phyloP scores from a whole-genome alignment of 2,888 invertebrate genomes.

The Pammene aurita region DNA sequence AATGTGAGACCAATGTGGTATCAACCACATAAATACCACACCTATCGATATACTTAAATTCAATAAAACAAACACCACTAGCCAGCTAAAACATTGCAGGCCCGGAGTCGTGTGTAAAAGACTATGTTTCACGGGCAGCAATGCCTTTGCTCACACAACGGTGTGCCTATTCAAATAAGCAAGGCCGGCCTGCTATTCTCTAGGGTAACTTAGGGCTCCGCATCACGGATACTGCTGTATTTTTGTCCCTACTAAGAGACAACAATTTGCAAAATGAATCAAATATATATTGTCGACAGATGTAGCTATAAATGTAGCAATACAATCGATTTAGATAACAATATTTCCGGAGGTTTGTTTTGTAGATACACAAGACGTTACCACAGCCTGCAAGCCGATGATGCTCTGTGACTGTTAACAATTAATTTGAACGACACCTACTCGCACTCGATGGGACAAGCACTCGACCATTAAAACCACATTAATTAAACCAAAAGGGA shows the following conservation, averaged over 20 bases:
- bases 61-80: constrained; percentile 29
- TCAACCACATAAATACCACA: too few relatives aligned
- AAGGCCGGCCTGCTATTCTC: constrained; percentile 23
- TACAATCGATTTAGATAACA: not conserved
- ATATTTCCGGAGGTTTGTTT: not conserved
- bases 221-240: not conserved
- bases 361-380: not conserved
- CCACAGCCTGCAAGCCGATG: not conserved
- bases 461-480: constrained; percentile 21
- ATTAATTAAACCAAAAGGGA: constrained; percentile 18
- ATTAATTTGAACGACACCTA: constrained; percentile 25
- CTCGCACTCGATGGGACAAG: constrained; percentile 5
- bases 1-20: too few relatives aligned
- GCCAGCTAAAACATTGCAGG: constrained; percentile 35
- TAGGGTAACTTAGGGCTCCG: not conserved
- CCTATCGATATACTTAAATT: not conserved
- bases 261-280: not conserved
- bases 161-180: constrained; percentile 34
- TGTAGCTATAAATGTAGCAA: not conserved
- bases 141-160: constrained; percentile 29
- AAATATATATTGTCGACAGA: not conserved
- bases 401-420: constrained; percentile 11
- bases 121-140: constrained; percentile 35
- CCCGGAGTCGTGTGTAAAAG: constrained; percentile 29
- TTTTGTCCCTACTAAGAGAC: not conserved